These are phyloP conservation scores for Scomberomorus guttatus DNA, from an alignment of 2,797 vertebrate species.

Conservation along the genomic window DNA sequence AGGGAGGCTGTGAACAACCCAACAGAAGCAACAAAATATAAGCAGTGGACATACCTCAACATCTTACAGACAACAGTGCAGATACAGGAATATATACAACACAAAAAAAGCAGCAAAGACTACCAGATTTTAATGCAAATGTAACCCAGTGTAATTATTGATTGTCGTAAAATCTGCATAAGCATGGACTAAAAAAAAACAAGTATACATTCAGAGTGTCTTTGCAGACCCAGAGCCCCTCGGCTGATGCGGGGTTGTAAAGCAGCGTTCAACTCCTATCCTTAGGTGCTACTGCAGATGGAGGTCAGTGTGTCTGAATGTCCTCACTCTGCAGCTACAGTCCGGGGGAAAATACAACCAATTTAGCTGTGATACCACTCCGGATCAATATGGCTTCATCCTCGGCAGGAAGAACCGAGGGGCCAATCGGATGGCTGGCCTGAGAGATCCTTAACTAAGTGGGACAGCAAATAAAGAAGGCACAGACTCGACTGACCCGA, in stretches of 20 bases:
- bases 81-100: conserved; percentile 51
- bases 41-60: conserved; percentile 78
- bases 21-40: conserved; percentile 69
- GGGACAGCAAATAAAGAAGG: conserved; percentile 71
- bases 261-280: conserved; percentile 65
- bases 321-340: conserved; percentile 67
- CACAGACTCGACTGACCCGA: conserved; percentile 56
- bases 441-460: conserved; percentile 74
- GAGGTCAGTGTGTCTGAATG: conserved; percentile 73
- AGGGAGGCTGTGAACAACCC: conserved; percentile 69
- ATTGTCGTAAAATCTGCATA: conserved; percentile 69
- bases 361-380: conserved; percentile 77
- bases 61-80: conserved; percentile 68
- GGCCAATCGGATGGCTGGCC: conserved; percentile 65
- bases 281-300: conserved; percentile 59
- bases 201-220: conserved; percentile 81
- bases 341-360: conserved; percentile 71
- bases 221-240: conserved; percentile 62
- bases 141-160: conserved; percentile 75
- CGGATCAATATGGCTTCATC: conserved; percentile 80
- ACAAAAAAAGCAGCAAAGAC: conserved; percentile 51
- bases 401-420: conserved; percentile 53
- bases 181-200: conserved; percentile 34
- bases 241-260: conserved; percentile 64
- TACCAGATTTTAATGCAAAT: conserved; percentile 61